Evolutionary conservation across 1,140 invertebrate genomes (phyloP).

Genomic region (Aradophagus sp.): DNA sequence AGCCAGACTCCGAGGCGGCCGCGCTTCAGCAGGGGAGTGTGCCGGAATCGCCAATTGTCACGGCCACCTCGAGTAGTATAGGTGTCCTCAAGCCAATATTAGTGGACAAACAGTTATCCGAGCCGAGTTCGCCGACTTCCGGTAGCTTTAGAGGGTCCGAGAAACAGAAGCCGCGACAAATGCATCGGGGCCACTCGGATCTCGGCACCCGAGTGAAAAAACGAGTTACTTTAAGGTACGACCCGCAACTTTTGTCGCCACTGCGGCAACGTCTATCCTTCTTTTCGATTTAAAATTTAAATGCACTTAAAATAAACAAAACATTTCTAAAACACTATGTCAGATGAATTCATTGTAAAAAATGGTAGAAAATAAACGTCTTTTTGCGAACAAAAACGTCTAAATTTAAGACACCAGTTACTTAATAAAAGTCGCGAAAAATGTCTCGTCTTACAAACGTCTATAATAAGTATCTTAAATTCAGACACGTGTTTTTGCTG

Average conservation of each 20-base stretch:
- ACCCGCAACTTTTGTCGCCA: conserved; percentile 43
- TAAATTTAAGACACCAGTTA: too few species aligned
- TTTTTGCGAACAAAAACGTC: too few species aligned
- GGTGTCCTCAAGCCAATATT: conserved; percentile 78
- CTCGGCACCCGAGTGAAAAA: conserved; percentile 88
- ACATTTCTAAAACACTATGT: too few species aligned
- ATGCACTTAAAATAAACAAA: too few species aligned
- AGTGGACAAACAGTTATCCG: conserved; percentile 84
- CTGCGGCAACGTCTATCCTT: too few species aligned
- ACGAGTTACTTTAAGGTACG: conserved; percentile 85
- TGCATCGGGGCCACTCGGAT: conserved; percentile 86
- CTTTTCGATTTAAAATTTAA: conserved; percentile 10
- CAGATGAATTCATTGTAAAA: too few species aligned
- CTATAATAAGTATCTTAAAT: too few species aligned
- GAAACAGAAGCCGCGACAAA: conserved; percentile 76
- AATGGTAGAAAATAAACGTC: too few species aligned
- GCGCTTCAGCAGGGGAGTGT: conserved; percentile 33
- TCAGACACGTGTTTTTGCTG: too few species aligned
- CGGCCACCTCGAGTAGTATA: conserved; percentile 52
- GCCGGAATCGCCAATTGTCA: conserved; percentile 58
- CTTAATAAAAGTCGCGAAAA: too few species aligned
- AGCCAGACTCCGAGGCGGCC: conserved; percentile 52
- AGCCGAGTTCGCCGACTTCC: conserved; percentile 83
- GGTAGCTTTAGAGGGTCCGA: conserved; percentile 72
- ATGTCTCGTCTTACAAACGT: too few species aligned